Percentiles rank a stretch among this genome's conserved stretches.
These are phyloP conservation scores for Acholoe squamosa DNA, from an alignment of 2,888 invertebrate species.

Conservation along the genomic window DNA sequence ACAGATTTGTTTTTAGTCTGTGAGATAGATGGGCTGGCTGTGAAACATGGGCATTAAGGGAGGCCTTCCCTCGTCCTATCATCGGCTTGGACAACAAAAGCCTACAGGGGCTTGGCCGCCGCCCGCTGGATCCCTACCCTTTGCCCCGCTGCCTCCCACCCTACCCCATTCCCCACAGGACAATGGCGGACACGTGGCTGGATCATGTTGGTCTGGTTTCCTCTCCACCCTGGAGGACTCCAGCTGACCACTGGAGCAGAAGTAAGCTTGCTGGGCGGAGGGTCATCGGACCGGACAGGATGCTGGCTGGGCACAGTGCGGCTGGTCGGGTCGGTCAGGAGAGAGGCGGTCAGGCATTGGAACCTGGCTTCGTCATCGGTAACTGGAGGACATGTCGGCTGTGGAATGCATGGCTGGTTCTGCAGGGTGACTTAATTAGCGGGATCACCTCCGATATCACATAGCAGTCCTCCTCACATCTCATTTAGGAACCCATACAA, in stretches of 20 bases:
- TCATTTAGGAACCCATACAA: no score
- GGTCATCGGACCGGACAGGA: slow-evolving; percentile 26
- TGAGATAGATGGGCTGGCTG: not conserved
- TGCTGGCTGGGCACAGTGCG: not conserved
- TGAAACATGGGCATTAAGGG: not conserved
- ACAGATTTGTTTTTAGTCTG: not conserved
- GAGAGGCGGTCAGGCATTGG: not conserved
- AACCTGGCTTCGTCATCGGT: not conserved
- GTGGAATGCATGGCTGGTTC: not conserved
- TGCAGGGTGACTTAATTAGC: not conserved
- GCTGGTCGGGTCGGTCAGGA: not conserved
- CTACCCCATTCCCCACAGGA: not conserved
- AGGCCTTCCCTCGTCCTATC: not conserved
- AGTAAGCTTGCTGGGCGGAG: slow-evolving; percentile 11
- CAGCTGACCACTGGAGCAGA: slow-evolving; percentile 50
- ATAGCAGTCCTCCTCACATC: no score
- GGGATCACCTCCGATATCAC: no score
- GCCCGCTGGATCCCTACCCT: not conserved
- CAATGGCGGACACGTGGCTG: slow-evolving; percentile 56
- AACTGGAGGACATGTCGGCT: not conserved
- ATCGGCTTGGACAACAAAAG: slow-evolving; percentile 8
- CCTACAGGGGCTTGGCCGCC: not conserved
- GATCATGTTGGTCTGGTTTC: slow-evolving; percentile 32
- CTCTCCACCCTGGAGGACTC: slow-evolving; percentile 43
- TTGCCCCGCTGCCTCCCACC: not conserved